Evolutionary conservation across 2,888 invertebrate species (phyloP), one percentile per base, ranked within the genome.

Genomic region (Homarus gammarus): DNA sequence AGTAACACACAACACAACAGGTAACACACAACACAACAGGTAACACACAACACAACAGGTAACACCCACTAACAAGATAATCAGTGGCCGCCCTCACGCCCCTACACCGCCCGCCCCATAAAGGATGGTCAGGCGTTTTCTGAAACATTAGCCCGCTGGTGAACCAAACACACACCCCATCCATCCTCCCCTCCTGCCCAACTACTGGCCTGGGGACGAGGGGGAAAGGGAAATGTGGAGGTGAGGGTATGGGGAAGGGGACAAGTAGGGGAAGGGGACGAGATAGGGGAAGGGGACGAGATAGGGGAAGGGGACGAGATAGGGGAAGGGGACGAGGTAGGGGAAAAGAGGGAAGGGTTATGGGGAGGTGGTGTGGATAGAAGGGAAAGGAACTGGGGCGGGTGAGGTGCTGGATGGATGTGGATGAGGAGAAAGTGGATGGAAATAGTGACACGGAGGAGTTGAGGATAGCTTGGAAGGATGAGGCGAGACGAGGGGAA

Each of bases 71-170:
- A 33, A 72, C 72, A 33, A 72, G 36, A 73, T 70, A 15, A n/a
- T 73, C 73, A 36, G 3, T 22, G 38, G 73, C 15, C 73, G 18
- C 78, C 49, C 10, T 18, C 33, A 0, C 61, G 31, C 56, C 79
- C 31, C n/a, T n/a, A n/a, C n/a, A 15, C 70, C 49, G 49, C 22
- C 31, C 31, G 18, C 83, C 40, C 68, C 49, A 83, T 70, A 83
- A 83, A 36, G 70, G 70, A 83, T 83, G 44, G 72, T 33, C 70
- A 49, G 40, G 22, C 72, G 51, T 83, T 83, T 83, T 83, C 83
- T 83, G 72, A 83, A 49, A 83, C 83, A 72, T 83, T 83, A 72
- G 44, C n/a, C 72, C 49, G 72, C 51, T 83, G 31, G 72, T 79
- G 81, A 38, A 22, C 49, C 44, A 31, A 49, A 31, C 77, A 38